These are phyloP conservation scores for Pelosia muscerda DNA, from an alignment of 2,888 invertebrate genomes.

Conservation along the genomic window DNA sequence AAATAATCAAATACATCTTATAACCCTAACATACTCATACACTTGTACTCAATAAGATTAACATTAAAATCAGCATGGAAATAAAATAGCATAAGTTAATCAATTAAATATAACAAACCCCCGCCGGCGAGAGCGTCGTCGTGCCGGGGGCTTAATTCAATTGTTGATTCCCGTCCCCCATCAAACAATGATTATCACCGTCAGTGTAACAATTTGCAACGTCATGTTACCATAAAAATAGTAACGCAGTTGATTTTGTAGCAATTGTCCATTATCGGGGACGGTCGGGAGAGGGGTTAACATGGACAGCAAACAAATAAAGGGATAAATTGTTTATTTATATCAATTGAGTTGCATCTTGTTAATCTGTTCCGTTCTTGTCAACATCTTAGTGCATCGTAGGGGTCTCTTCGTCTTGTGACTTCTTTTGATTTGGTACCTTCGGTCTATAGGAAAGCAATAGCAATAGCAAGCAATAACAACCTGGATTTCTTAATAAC, in stretches of 20 bases:
- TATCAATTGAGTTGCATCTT: no score
- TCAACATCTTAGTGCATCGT: no score
- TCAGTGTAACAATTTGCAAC: constrained; percentile 32
- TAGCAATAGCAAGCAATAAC: no score
- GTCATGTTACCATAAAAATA: constrained; percentile 35
- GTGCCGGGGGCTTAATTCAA: constrained; percentile 47
- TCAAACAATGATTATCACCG: constrained; percentile 51
- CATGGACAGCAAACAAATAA: background rate
- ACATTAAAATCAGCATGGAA: constrained; percentile 33
- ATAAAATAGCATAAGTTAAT: constrained; percentile 49
- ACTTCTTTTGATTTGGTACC: no score
- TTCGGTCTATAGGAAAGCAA: no score
- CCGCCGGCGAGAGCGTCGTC: background rate
- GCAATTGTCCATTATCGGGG: constrained; percentile 12
- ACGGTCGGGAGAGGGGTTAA: constrained; percentile 7
- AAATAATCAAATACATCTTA: background rate
- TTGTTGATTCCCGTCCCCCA: constrained; percentile 38
- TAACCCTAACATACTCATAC: constrained; percentile 6
- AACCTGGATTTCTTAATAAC: no score
- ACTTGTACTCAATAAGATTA: constrained; percentile 15
- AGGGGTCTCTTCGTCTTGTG: no score
- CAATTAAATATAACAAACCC: constrained; percentile 41
- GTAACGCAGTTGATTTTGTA: constrained; percentile 7
- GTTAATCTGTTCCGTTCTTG: no score
- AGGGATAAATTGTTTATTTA: constrained; percentile 2